Evolutionary conservation across 2,113 vertebrate genomes (phyloP).

Genomic region (Micronycteris hirsuta): DNA sequence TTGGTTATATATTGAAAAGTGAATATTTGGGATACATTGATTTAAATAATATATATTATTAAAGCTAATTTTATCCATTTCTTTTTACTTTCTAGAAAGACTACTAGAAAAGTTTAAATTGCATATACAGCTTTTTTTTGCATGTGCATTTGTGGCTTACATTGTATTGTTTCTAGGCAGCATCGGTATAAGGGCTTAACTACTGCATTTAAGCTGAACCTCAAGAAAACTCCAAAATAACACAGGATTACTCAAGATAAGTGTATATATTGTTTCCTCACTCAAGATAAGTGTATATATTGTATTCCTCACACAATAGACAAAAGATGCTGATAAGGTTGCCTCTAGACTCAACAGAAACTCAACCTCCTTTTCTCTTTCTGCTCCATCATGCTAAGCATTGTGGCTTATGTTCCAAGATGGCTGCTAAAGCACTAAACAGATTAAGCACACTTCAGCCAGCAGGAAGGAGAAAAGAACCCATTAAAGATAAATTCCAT

Average conservation of each 20-base stretch:
- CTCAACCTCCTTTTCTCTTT: not conserved
- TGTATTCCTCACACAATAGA: not conserved
- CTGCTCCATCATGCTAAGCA: not conserved
- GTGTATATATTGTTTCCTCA: not conserved
- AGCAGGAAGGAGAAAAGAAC: not conserved
- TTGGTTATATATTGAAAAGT: not conserved
- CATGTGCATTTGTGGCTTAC: not conserved
- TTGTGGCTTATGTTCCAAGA: not conserved
- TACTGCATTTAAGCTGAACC: not conserved
- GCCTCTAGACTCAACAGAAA: not conserved
- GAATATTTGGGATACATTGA: not conserved
- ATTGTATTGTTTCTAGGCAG: not conserved
- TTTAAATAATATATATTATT: not conserved
- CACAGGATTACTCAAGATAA: not conserved
- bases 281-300: not conserved
- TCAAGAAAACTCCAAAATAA: conserved; percentile 5
- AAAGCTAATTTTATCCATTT: not conserved
- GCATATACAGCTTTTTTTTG: not conserved
- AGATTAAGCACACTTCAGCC: not conserved
- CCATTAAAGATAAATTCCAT: not conserved
- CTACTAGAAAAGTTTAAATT: not conserved
- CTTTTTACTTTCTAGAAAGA: not conserved
- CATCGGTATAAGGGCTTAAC: not conserved
- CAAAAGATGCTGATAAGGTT: not conserved
- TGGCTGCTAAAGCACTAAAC: not conserved